These are phyloP conservation scores for Cynaeus angustus DNA, from an alignment of 2,888 invertebrate species.

Conservation along the genomic window DNA sequence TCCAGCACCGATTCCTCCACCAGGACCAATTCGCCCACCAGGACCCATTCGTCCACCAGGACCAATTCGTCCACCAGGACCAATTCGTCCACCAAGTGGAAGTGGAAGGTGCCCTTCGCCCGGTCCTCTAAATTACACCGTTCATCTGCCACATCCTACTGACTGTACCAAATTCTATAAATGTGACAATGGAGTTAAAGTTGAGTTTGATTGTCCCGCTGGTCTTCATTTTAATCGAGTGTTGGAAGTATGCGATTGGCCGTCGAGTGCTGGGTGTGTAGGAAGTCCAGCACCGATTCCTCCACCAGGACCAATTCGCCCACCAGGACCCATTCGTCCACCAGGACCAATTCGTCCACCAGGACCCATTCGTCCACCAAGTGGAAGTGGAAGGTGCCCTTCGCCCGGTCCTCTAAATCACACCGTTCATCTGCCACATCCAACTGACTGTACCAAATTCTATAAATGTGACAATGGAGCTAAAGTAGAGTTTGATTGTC, in stretches of 20 bases:
- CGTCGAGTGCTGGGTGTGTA: conserved; percentile 36
- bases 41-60: too few relatives aligned
- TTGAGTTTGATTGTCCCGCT: conserved; percentile 44
- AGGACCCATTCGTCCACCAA: conserved; percentile 12
- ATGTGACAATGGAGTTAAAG: conserved; percentile 50
- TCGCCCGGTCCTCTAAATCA: conserved; percentile 39
- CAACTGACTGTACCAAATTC: conserved; percentile 53
- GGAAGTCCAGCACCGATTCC: conserved; percentile 4
- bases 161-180: conserved; percentile 54
- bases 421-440: conserved; percentile 53
- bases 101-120: conserved; percentile 49
- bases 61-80: conserved; percentile 14
- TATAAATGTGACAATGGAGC: conserved; percentile 52
- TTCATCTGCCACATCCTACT: conserved; percentile 52
- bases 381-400: conserved; percentile 48
- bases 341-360: too few relatives aligned
- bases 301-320: too few relatives aligned
- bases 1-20: background rate
- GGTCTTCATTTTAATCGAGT: conserved; percentile 42
- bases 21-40: too few relatives aligned
- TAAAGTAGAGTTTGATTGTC: conserved; percentile 47
- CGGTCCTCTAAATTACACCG: conserved; percentile 43
- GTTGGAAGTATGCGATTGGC: conserved; percentile 51
- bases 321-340: too few relatives aligned
- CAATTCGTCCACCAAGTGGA: conserved; percentile 20